These are phyloP conservation scores for Parnassius orleans DNA, from an alignment of 2,888 invertebrate species.

Conservation along the genomic window DNA sequence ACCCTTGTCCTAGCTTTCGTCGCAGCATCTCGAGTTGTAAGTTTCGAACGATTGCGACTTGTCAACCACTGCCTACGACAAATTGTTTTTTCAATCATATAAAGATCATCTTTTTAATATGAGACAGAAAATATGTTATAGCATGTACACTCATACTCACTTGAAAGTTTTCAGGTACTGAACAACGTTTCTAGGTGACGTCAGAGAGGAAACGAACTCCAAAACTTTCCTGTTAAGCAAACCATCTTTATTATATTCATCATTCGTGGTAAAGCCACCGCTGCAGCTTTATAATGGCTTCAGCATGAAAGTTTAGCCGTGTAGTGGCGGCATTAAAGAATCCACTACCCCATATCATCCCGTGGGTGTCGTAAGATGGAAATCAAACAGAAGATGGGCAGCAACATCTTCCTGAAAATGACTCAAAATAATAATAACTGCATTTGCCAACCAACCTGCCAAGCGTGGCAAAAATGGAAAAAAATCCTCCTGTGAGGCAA, in stretches of 20 bases:
- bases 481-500: too few relatives aligned
- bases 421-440: too few relatives aligned
- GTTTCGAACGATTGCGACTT: slow-evolving; percentile 51
- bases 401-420: too few relatives aligned
- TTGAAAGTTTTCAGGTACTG: slow-evolving; percentile 92
- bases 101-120: neutral
- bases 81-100: neutral
- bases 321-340: too few relatives aligned
- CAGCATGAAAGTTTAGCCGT: too few relatives aligned
- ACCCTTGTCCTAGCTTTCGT: slow-evolving; percentile 88
- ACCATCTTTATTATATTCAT: neutral
- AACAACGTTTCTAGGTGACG: slow-evolving; percentile 93
- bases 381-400: too few relatives aligned
- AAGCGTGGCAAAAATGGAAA: too few relatives aligned
- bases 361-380: too few relatives aligned
- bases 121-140: neutral
- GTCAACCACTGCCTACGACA: slow-evolving; percentile 64
- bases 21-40: slow-evolving; percentile 54
- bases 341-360: too few relatives aligned
- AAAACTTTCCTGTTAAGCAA: slow-evolving; percentile 85
- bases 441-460: too few relatives aligned
- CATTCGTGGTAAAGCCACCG: too few relatives aligned
- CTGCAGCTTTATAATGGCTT: too few relatives aligned
- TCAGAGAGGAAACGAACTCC: slow-evolving; percentile 92
- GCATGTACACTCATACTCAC: slow-evolving; percentile 72